Evolutionary conservation across 2,888 invertebrate species (phyloP).

Genomic region (Heliconius ismenius): DNA sequence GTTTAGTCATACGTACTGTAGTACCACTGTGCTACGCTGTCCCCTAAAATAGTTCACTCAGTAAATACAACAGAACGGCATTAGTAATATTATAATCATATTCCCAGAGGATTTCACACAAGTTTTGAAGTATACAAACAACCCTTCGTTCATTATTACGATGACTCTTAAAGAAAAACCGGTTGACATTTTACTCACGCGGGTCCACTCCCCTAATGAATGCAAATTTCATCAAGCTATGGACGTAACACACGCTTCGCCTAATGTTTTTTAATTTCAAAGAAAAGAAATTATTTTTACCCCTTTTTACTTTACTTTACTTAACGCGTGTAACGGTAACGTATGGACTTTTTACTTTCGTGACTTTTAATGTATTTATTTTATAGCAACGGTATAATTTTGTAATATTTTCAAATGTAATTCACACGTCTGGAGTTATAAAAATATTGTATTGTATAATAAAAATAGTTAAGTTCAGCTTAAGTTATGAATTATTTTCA

Average conservation of each 20-base stretch:
- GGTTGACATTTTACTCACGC: slow-evolving; percentile 58
- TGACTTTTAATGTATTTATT: slow-evolving; percentile 6
- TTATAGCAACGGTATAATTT: background rate
- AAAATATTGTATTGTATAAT: background rate
- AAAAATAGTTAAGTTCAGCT: background rate
- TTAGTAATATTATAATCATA: slow-evolving; percentile 5
- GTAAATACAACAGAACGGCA: background rate
- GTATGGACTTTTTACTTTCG: slow-evolving; percentile 21
- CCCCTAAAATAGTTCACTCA: background rate
- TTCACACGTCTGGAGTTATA: background rate
- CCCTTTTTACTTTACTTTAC: slow-evolving; percentile 30
- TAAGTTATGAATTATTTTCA: background rate
- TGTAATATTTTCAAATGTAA: background rate
- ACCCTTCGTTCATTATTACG: slow-evolving; percentile 48
- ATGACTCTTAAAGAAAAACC: slow-evolving; percentile 56
- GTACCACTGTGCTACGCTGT: too few relatives aligned
- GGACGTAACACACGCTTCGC: slow-evolving; percentile 58
- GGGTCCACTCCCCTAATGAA: slow-evolving; percentile 68
- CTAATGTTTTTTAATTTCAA: slow-evolving; percentile 62
- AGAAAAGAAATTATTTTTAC: slow-evolving; percentile 46
- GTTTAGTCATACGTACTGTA: too few relatives aligned
- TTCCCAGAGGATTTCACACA: slow-evolving; percentile 35
- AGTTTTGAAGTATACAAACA: slow-evolving; percentile 39
- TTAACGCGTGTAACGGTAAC: slow-evolving; percentile 32
- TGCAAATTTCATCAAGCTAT: slow-evolving; percentile 72